These are phyloP conservation scores for Ceratoteleas bidentatus DNA, from an alignment of 1,140 invertebrate species.

Conservation along the genomic window DNA sequence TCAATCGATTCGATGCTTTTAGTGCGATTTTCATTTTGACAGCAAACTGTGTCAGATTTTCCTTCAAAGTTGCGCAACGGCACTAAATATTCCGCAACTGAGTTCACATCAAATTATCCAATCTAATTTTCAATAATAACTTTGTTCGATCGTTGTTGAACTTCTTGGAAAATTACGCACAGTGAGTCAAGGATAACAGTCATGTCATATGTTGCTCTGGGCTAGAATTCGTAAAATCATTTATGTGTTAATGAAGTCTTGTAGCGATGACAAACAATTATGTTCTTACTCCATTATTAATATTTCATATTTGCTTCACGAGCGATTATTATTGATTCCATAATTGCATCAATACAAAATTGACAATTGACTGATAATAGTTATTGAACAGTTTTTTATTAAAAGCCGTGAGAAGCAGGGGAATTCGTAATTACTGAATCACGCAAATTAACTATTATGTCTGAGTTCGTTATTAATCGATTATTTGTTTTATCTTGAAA, in stretches of 20 bases:
- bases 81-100: not conserved
- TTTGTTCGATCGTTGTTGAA: not conserved
- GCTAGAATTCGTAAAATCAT: slow-evolving; percentile 22
- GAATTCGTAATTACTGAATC: not conserved
- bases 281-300: not conserved
- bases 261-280: slow-evolving; percentile 12
- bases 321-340: slow-evolving; percentile 11
- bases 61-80: not conserved
- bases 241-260: slow-evolving; percentile 9
- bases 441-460: not conserved
- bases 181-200: not conserved
- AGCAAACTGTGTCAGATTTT: not conserved
- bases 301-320: not conserved
- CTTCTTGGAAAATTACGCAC: not conserved
- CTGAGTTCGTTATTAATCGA: not conserved
- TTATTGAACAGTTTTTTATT: not conserved
- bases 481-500: not conserved
- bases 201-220: slow-evolving; percentile 7
- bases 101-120: not conserved
- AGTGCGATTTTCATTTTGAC: not conserved
- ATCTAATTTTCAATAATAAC: not conserved
- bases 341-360: slow-evolving; percentile 16
- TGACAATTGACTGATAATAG: slow-evolving; percentile 1
- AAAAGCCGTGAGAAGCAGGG: not conserved
- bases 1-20: not conserved